phyloP scores from a whole-genome alignment of 2,888 invertebrate species.

The Thalpophila matura region DNA sequence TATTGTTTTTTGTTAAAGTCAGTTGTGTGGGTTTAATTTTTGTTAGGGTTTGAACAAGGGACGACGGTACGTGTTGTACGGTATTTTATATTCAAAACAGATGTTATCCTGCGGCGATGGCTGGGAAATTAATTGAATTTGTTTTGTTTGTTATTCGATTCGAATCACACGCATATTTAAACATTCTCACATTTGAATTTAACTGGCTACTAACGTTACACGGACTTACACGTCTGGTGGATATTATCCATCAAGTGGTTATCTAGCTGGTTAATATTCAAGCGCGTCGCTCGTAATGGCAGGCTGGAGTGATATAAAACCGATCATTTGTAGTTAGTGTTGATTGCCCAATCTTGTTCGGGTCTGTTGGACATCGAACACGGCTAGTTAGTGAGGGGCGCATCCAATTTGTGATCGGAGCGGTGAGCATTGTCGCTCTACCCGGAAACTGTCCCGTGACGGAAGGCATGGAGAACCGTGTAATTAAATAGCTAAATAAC shows the following conservation, averaged over 20 bases:
- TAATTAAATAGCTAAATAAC: slow-evolving; percentile 81
- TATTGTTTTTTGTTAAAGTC: slow-evolving; percentile 79
- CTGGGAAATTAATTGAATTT: slow-evolving; percentile 87
- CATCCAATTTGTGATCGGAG: slow-evolving; percentile 70
- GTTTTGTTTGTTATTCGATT: slow-evolving; percentile 85
- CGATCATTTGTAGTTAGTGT: slow-evolving; percentile 63
- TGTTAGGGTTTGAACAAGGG: slow-evolving; percentile 83
- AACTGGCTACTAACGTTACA: slow-evolving; percentile 64
- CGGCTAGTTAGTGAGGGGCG: slow-evolving; percentile 68
- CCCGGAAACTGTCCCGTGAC: slow-evolving; percentile 79
- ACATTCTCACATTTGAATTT: slow-evolving; percentile 79
- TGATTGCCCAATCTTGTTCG: slow-evolving; percentile 71
- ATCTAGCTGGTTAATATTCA: slow-evolving; percentile 64
- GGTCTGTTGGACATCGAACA: slow-evolving; percentile 62
- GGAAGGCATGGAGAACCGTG: slow-evolving; percentile 79
- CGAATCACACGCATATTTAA: slow-evolving; percentile 83
- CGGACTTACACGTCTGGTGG: slow-evolving; percentile 59
- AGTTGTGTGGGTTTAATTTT: slow-evolving; percentile 85
- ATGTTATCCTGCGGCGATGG: slow-evolving; percentile 84
- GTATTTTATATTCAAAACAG: slow-evolving; percentile 89
- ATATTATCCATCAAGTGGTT: slow-evolving; percentile 63
- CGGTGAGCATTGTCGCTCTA: slow-evolving; percentile 67
- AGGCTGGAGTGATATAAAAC: slow-evolving; percentile 55
- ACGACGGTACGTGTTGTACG: slow-evolving; percentile 77
- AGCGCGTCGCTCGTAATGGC: slow-evolving; percentile 50